Evolutionary conservation across 2,888 invertebrate genomes (phyloP), one percentile per base, ranked within the genome.

Genomic region (Thecocarcelia acutangulata): DNA sequence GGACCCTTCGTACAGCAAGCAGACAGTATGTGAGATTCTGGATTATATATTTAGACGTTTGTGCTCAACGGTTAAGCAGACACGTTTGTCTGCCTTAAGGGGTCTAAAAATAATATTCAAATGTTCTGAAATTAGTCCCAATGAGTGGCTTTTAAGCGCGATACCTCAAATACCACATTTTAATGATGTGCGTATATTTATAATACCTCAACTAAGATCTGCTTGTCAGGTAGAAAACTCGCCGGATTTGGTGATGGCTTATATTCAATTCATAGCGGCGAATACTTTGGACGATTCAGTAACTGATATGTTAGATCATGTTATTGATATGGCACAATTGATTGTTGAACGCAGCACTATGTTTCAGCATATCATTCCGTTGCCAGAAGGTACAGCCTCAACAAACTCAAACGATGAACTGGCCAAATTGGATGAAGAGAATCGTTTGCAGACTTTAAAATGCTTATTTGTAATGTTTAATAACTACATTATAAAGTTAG

Each of bases 171-270:
- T 97, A 81, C 95, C 95, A 0, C 96, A 97, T 90, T 97, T 98
- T 91, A 91, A 91, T 13, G 92, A 93, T 3, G 94, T 96, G 12
- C 93, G 94, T 37, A 92, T 92, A n/a, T 93, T 95, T 80, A 93
- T 95, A 76, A 93, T 94, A 78, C 91, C 91, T 1, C 95, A 95
- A 54, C 89, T 97, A n/a, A 93, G 96, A 5, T 94, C 96, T 84
- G 98, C 98, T 0, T 96, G 97, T 88, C 95, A 96, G 87, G 96
- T 97, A 75, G 98, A 98, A 92, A 97, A 97, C 86, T 94, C 95
- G 87, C 97, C 97, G 0, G 91, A 93, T 0, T 83, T 91, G 1
- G 87, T 91, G 92, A 97, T 89, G 94, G 95, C 95, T 48, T 98
- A 98, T 90, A 94, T 98, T 72, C 93, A 93, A 84, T 98, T 97